Percentiles rank a stretch among this genome's conserved stretches.
Evolutionary conservation across 2,113 vertebrate genomes (phyloP).

Genomic region (Corythoichthys haematopterus): DNA sequence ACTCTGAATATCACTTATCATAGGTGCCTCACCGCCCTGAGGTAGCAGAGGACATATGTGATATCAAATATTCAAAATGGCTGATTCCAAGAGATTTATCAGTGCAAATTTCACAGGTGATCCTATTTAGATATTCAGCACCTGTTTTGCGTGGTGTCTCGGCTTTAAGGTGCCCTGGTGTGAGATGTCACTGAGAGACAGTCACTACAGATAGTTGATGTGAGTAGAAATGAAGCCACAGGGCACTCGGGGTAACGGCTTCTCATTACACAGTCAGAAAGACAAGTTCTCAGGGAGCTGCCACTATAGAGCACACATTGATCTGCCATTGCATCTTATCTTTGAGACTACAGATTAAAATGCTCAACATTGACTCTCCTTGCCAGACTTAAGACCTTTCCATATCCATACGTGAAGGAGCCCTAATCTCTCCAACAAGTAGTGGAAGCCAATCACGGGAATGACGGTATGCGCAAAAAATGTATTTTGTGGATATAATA

Average conservation of each 20-base stretch:
- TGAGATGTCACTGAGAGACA: conserved; percentile 60
- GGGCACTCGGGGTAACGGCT: conserved; percentile 58
- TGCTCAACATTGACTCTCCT: conserved; percentile 63
- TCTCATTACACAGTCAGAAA: conserved; percentile 55
- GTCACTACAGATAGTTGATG: conserved; percentile 55
- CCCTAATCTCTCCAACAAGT: conserved; percentile 70
- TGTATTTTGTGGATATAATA: too few relatives aligned
- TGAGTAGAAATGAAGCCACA: conserved; percentile 62
- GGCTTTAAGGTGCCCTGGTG: conserved; percentile 57
- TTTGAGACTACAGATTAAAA: conserved; percentile 74
- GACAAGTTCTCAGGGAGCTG: conserved; percentile 65
- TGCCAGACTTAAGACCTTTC: conserved; percentile 65
- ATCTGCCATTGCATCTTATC: conserved; percentile 76
- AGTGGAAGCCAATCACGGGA: conserved; percentile 56
- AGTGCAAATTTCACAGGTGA: conserved; percentile 58
- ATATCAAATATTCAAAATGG: conserved; percentile 65
- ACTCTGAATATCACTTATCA: conserved; percentile 65
- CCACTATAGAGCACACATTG: conserved; percentile 65
- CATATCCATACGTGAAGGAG: conserved; percentile 66
- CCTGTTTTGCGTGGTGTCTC: conserved; percentile 45
- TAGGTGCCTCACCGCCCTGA: conserved; percentile 45
- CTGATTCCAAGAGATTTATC: conserved; percentile 67
- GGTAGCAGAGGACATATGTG: conserved; percentile 49
- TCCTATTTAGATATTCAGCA: conserved; percentile 69
- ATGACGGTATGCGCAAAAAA: conserved; percentile 8